Conservation (phyloP, 2,113 vertebrate genomes). For the Zingel zingel region DNA sequence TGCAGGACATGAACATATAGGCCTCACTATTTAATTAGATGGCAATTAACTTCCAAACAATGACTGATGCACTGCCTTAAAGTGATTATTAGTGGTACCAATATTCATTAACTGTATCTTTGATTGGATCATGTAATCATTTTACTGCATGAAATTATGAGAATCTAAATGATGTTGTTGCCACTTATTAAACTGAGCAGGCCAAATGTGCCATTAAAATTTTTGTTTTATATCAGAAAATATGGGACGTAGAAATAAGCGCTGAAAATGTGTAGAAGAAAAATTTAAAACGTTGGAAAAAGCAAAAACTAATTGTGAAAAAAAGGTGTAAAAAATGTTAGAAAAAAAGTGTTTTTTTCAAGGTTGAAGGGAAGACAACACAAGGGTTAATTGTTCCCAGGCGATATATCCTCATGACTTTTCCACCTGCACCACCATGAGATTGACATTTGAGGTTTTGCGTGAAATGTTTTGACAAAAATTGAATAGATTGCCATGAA, state of each 20-base stretch:
- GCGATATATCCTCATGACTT: not conserved
- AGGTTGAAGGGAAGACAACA: no score
- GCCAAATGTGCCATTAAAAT: not conserved
- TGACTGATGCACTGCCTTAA: conserved; percentile 31
- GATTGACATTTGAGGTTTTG: not conserved
- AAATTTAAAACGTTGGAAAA: no score
- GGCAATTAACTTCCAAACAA: conserved; percentile 36
- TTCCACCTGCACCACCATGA: not conserved
- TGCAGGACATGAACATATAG: not conserved
- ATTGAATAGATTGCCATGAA: not conserved
- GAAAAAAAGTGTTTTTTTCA: no score
- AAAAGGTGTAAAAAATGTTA: no score
- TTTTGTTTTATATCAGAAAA: no score
- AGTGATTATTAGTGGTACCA: conserved; percentile 16
- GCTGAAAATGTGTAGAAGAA: no score
- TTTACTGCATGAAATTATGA: conserved; percentile 7
- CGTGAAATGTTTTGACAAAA: not conserved
- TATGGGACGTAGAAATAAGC: no score
- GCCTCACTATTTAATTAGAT: conserved; percentile 13
- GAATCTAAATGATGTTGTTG: not conserved
- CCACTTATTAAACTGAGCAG: not conserved
- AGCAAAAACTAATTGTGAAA: no score
- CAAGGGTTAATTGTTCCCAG: not conserved
- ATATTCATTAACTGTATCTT: conserved; percentile 27
- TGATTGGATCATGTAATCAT: conserved; percentile 14